phyloP scores from a whole-genome alignment of 2,888 invertebrate species.

The Drosophila buzzatii region DNA sequence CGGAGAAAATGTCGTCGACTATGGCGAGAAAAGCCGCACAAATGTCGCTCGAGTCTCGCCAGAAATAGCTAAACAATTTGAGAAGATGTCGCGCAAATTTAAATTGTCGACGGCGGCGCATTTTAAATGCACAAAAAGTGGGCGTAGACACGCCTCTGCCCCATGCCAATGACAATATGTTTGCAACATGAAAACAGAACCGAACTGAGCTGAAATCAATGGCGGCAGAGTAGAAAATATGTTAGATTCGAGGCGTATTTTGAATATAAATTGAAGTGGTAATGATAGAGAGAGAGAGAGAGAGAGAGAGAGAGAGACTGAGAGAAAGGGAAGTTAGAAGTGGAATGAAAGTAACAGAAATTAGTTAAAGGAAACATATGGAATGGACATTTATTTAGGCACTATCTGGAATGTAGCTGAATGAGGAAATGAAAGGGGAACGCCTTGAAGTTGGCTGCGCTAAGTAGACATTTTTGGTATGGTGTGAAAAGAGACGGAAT shows the following conservation, averaged over 20 bases:
- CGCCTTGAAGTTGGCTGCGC: too few species aligned
- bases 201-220: conserved; percentile 20
- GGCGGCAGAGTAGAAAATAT: neutral
- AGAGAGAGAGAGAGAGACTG: neutral
- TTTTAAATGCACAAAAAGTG: conserved; percentile 69
- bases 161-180: conserved; percentile 12
- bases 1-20: conserved; percentile 38
- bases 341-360: neutral
- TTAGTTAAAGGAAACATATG: neutral
- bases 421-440: too few species aligned
- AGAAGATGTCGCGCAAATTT: conserved; percentile 75
- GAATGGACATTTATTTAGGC: neutral
- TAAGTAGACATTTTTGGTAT: too few species aligned
- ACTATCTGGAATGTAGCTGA: too few species aligned
- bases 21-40: conserved; percentile 42
- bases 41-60: conserved; percentile 42
- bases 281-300: neutral
- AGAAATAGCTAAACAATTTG: conserved; percentile 79
- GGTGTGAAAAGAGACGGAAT: neutral
- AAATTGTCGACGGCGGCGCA: conserved; percentile 53
- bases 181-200: conserved; percentile 13
- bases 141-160: conserved; percentile 56
- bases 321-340: too few species aligned
- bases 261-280: neutral
- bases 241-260: neutral